Percentiles rank a stretch among this genome's conserved stretches.
Conservation (phyloP, 2,113 vertebrate species). For the Oreotrochilus melanogaster region DNA sequence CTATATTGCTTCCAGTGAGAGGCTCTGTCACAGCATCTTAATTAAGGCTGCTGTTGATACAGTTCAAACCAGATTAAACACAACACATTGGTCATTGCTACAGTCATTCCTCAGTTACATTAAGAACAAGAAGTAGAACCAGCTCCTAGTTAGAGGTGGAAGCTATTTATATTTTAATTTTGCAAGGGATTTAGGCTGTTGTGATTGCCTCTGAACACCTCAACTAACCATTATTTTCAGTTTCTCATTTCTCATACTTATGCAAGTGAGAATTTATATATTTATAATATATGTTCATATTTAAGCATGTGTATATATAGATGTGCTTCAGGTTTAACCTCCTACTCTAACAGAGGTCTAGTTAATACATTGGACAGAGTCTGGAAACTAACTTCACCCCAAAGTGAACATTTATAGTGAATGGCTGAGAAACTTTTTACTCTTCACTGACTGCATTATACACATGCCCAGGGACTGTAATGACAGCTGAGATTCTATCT, state of each 20-base stretch:
- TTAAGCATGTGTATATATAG: too few relatives aligned
- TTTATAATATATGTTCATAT: not conserved
- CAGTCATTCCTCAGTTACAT: not conserved
- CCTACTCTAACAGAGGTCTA: accelerated
- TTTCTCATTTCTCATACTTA: not conserved
- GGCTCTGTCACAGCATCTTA: not conserved
- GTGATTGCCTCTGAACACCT: not conserved
- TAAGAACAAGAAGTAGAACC: not conserved
- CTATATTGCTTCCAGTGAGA: constrained; percentile 2
- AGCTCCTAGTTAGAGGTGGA: not conserved
- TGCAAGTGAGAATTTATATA: not conserved
- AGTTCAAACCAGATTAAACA: constrained; percentile 5
- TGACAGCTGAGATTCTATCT: not conserved
- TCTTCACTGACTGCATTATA: not conserved
- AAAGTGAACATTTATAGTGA: not conserved
- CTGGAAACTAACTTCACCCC: not conserved
- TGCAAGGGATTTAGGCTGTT: not conserved
- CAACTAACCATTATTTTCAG: not conserved
- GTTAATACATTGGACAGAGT: not conserved
- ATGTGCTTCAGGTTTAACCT: not conserved
- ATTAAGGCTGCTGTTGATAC: constrained; percentile 26
- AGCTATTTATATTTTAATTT: not conserved
- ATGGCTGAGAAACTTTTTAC: not conserved
- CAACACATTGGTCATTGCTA: not conserved
- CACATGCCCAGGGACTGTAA: not conserved